Base-by-base conservation (phyloP, 53 echinoderm and acorn worm species). In the Actinopyga echinites region DNA sequence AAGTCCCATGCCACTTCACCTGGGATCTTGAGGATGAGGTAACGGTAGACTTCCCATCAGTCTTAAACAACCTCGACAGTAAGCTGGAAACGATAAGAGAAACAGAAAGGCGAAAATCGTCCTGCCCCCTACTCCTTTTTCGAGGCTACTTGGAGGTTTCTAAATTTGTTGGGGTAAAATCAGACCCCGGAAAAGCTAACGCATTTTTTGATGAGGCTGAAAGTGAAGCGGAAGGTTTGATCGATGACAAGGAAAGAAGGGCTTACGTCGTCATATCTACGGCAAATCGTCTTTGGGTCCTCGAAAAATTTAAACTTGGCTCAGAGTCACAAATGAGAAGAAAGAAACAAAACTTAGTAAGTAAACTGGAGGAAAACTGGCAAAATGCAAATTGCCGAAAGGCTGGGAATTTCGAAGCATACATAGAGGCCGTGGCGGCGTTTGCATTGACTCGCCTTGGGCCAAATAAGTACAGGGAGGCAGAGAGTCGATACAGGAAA, bases 81-180 rank as follows among this genome's bases (percentile, higher is more conserved):
- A 77, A 77, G 31, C 21, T 77, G 77, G 77, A 77, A 77, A 30
- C 77, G 1, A 7, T 30, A n/a, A 56, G 32, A 26, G 77, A 77
- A 29, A 15, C 49, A 49, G 20, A 77, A 49, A 23, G 77, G 53
- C 8, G 5, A 15, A 20, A 53, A 21, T 55, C 56, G 32, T 30
- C 56, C 32, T 77, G 56, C 19, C 55, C 22, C 28, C 44, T 77
- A 13, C 26, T 77, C 15, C 56, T 77, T 0, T 77, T 77, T 54
- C 28, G 77, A 56, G 77, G 77, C 32, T 77, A 77, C 45, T 4
- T 77, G 21, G 77, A 77, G 56, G 77, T 77, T 54, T 77, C 77
- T 7, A 55, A 33, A 43, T 77, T 56, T 56, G n/a, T 10, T 25
- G 56, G 77, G 30, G 77, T 77, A 24, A 52, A 30, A 20, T 19